These are phyloP conservation scores for Apodemia duryi DNA, from an alignment of 2,888 invertebrate species.

Conservation along the genomic window DNA sequence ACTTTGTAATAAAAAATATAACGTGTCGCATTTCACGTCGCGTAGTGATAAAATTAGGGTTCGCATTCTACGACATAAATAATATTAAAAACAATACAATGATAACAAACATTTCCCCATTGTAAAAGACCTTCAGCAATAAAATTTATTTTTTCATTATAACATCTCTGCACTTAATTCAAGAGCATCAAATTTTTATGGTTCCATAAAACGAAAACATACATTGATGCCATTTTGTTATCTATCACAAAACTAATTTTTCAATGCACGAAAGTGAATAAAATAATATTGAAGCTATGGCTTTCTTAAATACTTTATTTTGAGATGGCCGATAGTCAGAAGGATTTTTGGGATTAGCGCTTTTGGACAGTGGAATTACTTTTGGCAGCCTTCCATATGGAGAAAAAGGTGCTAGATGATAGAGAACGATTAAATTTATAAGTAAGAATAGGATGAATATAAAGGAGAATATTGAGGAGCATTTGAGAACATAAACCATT, in stretches of 20 bases:
- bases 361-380: too few species aligned
- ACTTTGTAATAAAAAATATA: too few species aligned
- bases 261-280: slow-evolving; percentile 2
- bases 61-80: not conserved
- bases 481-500: too few species aligned
- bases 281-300: not conserved
- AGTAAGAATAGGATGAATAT: too few species aligned
- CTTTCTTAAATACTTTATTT: not conserved
- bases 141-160: slow-evolving; percentile 10
- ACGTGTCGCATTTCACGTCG: not conserved
- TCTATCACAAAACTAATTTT: not conserved
- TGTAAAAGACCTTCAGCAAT: not conserved
- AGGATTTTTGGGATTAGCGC: too few species aligned
- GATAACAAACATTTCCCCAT: not conserved
- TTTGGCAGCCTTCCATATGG: too few species aligned
- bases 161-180: not conserved
- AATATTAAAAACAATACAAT: not conserved
- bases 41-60: not conserved
- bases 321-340: not conserved
- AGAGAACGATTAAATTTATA: too few species aligned
- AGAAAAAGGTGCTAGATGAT: too few species aligned
- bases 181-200: slow-evolving; percentile 6
- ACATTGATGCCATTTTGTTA: slow-evolving; percentile 2
- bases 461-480: too few species aligned
- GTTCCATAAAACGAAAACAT: not conserved